Evolutionary conservation across 2,888 invertebrate species (phyloP).

Genomic region (Unio delphinus): DNA sequence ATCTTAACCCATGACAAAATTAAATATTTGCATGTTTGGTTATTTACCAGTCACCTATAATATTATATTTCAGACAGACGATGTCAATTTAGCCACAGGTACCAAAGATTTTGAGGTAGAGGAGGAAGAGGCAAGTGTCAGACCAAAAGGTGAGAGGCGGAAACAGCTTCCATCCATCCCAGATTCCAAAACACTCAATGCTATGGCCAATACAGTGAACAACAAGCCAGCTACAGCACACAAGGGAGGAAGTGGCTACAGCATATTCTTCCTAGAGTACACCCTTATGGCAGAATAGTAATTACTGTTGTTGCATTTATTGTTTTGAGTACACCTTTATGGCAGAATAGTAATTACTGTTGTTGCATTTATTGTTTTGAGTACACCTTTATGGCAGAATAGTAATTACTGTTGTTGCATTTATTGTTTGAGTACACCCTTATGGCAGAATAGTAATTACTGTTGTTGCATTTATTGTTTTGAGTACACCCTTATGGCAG

Average conservation of each 20-base stretch:
- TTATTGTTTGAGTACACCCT: conserved; percentile 82
- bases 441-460: conserved; percentile 91
- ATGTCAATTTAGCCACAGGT: no score
- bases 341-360: conserved; percentile 88
- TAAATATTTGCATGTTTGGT: no score
- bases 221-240: conserved; percentile 32
- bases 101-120: no score
- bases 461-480: background rate
- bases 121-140: no score
- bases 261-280: conserved; percentile 88
- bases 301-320: conserved; percentile 70
- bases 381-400: conserved; percentile 92
- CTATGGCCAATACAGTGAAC: conserved; percentile 29
- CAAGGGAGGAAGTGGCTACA: conserved; percentile 73
- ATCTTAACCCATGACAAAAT: no score
- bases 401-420: conserved; percentile 78
- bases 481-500: conserved; percentile 91
- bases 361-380: conserved; percentile 72
- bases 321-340: conserved; percentile 85
- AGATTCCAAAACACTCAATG: conserved; percentile 32
- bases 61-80: no score
- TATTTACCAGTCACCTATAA: no score
- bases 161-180: conserved; percentile 49
- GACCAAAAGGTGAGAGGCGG: conserved; percentile 16
- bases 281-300: conserved; percentile 94